Evolutionary conservation across 2,888 invertebrate species (phyloP).

Genomic region (Agonopterix arenella): DNA sequence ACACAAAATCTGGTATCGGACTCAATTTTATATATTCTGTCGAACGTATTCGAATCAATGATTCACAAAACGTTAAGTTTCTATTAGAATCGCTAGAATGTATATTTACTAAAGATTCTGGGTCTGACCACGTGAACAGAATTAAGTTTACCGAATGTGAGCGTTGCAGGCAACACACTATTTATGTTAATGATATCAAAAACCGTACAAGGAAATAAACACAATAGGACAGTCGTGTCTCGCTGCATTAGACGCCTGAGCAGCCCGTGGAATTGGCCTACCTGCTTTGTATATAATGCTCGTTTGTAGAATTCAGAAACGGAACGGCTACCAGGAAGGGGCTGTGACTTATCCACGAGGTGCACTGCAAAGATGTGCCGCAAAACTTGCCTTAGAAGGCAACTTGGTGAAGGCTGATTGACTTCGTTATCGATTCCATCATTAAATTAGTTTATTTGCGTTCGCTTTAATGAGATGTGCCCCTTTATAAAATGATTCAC

Average conservation of each 20-base stretch:
- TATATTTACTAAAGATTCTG: not conserved
- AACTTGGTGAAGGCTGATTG: conserved; percentile 49
- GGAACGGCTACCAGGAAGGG: conserved; percentile 58
- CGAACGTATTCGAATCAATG: too few relatives aligned
- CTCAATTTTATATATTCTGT: too few relatives aligned
- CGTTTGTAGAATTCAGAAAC: conserved; percentile 65
- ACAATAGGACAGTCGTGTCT: conserved; percentile 72
- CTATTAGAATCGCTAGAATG: not conserved
- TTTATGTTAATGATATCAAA: conserved; percentile 72
- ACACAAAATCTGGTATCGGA: too few relatives aligned
- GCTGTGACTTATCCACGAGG: conserved; percentile 56
- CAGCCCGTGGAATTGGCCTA: conserved; percentile 59
- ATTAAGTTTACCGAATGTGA: conserved; percentile 58
- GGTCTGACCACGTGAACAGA: conserved; percentile 8
- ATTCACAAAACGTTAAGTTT: too few relatives aligned
- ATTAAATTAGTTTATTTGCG: conserved; percentile 35
- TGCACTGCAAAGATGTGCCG: conserved; percentile 50
- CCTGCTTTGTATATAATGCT: conserved; percentile 70
- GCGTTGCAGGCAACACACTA: conserved; percentile 41
- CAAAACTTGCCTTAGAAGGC: conserved; percentile 42
- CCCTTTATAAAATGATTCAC: too few relatives aligned
- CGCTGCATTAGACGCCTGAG: conserved; percentile 62
- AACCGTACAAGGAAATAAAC: conserved; percentile 70
- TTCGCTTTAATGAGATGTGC: conserved; percentile 1
- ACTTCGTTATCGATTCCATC: conserved; percentile 50